phyloP scores from a whole-genome alignment of 2,888 invertebrate species.

The Apeira syringaria region DNA sequence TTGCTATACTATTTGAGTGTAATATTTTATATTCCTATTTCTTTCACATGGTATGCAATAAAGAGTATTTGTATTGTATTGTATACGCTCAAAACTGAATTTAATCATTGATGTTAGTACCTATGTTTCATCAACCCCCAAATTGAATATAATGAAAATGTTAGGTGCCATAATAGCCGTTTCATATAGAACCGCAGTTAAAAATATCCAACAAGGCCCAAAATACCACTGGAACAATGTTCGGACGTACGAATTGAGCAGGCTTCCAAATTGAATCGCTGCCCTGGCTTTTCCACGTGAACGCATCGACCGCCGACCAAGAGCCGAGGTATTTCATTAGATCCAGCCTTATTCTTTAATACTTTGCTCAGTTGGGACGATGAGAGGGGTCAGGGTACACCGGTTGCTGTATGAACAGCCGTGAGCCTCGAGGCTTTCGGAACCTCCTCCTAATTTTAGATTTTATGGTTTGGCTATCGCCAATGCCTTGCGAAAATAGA shows the following conservation, averaged over 20 bases:
- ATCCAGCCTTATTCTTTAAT: conserved; percentile 28
- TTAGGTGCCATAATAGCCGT: conserved; percentile 8
- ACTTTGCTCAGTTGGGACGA: conserved; percentile 4
- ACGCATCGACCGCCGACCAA: conserved; percentile 33
- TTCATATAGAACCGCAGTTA: conserved; percentile 11
- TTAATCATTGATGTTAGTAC: no score
- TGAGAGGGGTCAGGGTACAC: conserved; percentile 28
- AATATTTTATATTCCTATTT: no score
- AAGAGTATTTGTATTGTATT: no score
- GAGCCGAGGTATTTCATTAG: conserved; percentile 48
- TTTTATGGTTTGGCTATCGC: conserved; percentile 27
- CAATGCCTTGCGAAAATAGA: conserved; percentile 8
- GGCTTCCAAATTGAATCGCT: conserved; percentile 55
- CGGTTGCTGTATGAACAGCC: conserved; percentile 38
- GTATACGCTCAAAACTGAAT: no score
- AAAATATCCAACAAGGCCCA: conserved; percentile 18
- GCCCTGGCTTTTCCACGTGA: conserved; percentile 45
- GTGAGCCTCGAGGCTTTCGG: conserved; percentile 25
- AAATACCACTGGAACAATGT: conserved; percentile 14
- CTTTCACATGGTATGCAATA: no score
- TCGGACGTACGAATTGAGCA: conserved; percentile 36
- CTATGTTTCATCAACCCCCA: no score
- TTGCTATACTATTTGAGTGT: no score
- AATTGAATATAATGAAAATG: background rate
- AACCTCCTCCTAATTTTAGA: conserved; percentile 26